These are phyloP conservation scores for Cetonia aurata DNA, from an alignment of 2,888 invertebrate genomes.

Conservation along the genomic window DNA sequence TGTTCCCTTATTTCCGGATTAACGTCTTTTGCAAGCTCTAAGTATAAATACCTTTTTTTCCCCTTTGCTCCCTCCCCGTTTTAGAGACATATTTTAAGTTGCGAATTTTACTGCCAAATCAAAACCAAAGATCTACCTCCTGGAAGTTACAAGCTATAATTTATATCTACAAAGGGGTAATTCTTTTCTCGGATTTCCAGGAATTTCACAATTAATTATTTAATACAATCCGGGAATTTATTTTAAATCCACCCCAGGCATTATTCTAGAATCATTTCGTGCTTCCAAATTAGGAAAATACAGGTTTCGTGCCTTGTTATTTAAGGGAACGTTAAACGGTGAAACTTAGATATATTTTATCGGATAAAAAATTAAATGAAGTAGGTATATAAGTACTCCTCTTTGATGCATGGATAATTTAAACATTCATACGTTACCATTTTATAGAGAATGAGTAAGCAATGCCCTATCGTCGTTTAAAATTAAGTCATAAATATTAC, in stretches of 20 bases:
- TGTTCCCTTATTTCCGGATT: conserved; percentile 11
- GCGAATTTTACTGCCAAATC: conserved; percentile 3
- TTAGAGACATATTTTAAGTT: neutral
- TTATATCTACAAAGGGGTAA: neutral
- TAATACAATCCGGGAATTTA: too few species aligned
- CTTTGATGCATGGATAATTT: too few species aligned
- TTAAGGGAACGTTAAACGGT: too few species aligned
- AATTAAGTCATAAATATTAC: conserved; percentile 17
- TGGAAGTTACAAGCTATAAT: neutral
- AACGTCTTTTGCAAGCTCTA: neutral
- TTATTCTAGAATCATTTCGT: too few species aligned
- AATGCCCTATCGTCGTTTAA: neutral
- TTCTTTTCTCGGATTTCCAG: neutral
- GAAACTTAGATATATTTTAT: too few species aligned
- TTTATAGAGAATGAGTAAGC: neutral
- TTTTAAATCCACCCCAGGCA: too few species aligned
- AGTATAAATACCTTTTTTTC: conserved; percentile 6
- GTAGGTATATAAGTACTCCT: too few species aligned
- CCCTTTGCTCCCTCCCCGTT: neutral
- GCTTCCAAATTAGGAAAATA: too few species aligned
- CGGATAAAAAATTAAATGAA: too few species aligned
- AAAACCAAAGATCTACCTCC: neutral
- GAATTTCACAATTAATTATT: conserved; percentile 4
- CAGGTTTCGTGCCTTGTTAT: too few species aligned
- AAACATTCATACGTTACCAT: neutral